Conservation (phyloP, 2,797 vertebrate species). For the Thaleichthys pacificus region DNA sequence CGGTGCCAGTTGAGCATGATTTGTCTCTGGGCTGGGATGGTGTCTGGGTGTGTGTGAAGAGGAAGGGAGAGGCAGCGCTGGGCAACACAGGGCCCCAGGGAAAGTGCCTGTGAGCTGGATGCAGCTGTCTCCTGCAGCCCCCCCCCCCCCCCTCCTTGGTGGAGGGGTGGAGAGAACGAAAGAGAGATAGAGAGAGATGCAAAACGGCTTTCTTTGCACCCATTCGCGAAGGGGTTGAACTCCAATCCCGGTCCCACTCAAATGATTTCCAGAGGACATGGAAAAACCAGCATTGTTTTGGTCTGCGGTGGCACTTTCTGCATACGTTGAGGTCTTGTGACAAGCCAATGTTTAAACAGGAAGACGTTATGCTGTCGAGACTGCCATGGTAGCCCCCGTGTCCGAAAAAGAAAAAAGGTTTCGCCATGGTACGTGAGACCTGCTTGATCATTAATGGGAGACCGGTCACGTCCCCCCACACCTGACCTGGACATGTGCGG, state of each 20-base stretch:
- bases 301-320: constrained; percentile 22
- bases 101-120: constrained; percentile 79
- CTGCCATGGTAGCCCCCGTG: constrained; percentile 10
- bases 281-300: constrained; percentile 44
- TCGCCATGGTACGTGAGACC: constrained; percentile 1
- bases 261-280: constrained; percentile 47
- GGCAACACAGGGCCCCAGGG: constrained; percentile 73
- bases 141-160: constrained; percentile 5
- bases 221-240: constrained; percentile 35
- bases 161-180: not conserved
- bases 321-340: constrained; percentile 15
- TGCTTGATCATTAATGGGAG: constrained; percentile 29
- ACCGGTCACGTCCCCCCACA: constrained; percentile 23
- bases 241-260: constrained; percentile 41
- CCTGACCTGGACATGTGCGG: not conserved
- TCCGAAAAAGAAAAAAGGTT: not conserved
- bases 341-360: constrained; percentile 40
- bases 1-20: constrained; percentile 61
- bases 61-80: constrained; percentile 36
- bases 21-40: constrained; percentile 64
- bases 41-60: constrained; percentile 59
- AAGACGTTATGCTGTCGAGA: constrained; percentile 23
- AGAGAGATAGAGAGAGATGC: not conserved
- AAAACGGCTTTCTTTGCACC: constrained; percentile 18
- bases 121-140: constrained; percentile 63